Base-by-base conservation (phyloP, 2,888 invertebrate species). In the Acheta domesticus region DNA sequence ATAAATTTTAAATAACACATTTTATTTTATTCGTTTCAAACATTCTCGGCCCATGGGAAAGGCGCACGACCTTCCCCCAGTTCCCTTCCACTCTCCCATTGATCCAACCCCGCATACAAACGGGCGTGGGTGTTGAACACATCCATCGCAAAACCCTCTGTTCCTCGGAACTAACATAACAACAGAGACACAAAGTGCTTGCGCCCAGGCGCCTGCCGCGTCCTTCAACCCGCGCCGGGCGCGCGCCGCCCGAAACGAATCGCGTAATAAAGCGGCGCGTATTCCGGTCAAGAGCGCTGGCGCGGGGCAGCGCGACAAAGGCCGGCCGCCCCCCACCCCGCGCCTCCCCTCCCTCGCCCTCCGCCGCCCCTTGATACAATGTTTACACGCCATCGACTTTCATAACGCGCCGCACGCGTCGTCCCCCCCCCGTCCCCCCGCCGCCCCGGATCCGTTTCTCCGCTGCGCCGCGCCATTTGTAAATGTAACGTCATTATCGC, bases 361-460 rank as follows among this genome's bases (percentile, higher is more conserved):
- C 11, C 14, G 62, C 62, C 62, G 36, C 36, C 62, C 62, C 62
- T 62, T 62, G 62, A 62, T 11, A 62, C 62, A 62, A 62, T 62
- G 62, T 62, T 62, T 62, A 62, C 62, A 62, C 62, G 62, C 62
- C 62, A 62, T 11, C 62, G 62, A 62, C 62, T 62, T 62, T 62
- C 62, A 62, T 62, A 62, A 62, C 62, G 62, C 62, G 62, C 16
- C 2, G 62, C 62, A 62, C 62, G 62, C 62, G 62, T 12, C 62
- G 62, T 62, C 5, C 62, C 62, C 11, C 3, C 62, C 12, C 16
- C 62, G 1, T 2, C 62, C 62, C 5, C 12, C 62, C 62, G 11
- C 12, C 1, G 0, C 14, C 62, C 62, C 12, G 3, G 62, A 62
- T 62, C 62, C 62, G 62, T 62, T 62, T 62, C 62, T 62, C 12